Evolutionary conservation across 2,113 vertebrate species (phyloP).

Genomic region (Tachysurus vachellii): DNA sequence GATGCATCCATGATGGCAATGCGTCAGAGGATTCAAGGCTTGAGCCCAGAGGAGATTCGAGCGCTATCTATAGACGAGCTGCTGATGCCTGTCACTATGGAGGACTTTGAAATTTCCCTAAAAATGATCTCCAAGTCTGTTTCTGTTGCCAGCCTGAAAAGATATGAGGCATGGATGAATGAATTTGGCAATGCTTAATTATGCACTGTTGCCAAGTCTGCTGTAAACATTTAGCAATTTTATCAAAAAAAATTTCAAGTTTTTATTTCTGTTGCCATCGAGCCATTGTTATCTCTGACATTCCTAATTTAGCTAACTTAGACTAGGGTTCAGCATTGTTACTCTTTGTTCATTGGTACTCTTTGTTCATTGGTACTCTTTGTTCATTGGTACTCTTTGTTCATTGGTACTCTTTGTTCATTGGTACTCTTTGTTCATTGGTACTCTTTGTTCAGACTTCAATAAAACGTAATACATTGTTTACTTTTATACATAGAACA

Average conservation of each 20-base stretch:
- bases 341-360: background rate
- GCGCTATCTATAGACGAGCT: constrained; percentile 94
- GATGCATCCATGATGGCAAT: constrained; percentile 98
- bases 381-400: too few species aligned
- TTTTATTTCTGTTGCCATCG: background rate
- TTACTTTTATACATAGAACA: background rate
- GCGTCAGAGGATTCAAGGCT: constrained; percentile 77
- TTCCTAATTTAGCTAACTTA: background rate
- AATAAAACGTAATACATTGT: constrained; percentile 13
- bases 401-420: too few species aligned
- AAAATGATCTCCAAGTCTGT: constrained; percentile 96
- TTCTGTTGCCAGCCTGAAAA: constrained; percentile 81
- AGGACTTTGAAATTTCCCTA: constrained; percentile 91
- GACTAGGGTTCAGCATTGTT: constrained; percentile 1
- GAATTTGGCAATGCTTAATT: constrained; percentile 66
- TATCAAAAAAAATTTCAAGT: constrained; percentile 3
- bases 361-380: too few species aligned
- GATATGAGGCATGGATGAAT: constrained; percentile 71
- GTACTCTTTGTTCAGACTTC: too few species aligned
- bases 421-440: too few species aligned
- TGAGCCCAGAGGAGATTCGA: constrained; percentile 83
- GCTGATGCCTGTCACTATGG: constrained; percentile 96
- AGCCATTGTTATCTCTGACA: too few species aligned
- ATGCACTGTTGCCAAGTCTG: background rate
- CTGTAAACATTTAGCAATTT: constrained; percentile 5